Evolutionary conservation across 2,888 invertebrate genomes (phyloP).

Genomic region (Xestia rhomboidea): DNA sequence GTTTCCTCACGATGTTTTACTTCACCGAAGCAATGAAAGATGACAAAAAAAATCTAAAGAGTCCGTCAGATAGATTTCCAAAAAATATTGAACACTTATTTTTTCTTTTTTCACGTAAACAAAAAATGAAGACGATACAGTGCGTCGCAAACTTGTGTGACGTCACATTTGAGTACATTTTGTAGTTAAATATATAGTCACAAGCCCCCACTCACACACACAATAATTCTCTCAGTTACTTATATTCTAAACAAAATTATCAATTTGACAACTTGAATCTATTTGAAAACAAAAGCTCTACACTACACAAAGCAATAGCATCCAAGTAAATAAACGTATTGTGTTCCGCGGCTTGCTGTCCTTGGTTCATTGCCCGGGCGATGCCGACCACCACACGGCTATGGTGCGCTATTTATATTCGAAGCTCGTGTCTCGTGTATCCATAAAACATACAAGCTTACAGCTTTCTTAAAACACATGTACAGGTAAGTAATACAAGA

Average conservation of each 20-base stretch:
- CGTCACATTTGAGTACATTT: too few species aligned
- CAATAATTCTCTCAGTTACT: not conserved
- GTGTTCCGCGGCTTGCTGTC: conserved; percentile 15
- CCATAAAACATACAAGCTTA: not conserved
- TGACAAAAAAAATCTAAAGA: too few species aligned
- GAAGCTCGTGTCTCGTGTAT: conserved; percentile 25
- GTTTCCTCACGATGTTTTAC: too few species aligned
- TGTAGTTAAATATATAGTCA: too few species aligned
- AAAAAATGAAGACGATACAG: too few species aligned
- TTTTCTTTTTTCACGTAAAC: too few species aligned
- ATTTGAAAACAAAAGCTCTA: not conserved
- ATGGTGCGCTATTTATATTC: conserved; percentile 47
- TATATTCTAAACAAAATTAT: not conserved
- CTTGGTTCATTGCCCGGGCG: conserved; percentile 53
- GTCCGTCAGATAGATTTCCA: too few species aligned
- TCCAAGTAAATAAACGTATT: conserved; percentile 21
- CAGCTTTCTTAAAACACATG: not conserved
- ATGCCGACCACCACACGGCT: conserved; percentile 3
- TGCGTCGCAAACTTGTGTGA: too few species aligned
- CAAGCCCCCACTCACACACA: too few species aligned
- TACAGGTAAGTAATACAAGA: not conserved
- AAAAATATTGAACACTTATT: too few species aligned
- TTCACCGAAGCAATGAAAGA: too few species aligned
- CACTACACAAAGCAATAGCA: not conserved
- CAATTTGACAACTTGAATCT: not conserved